Conservation (phyloP, 2,888 invertebrate species). For the Antheraea assamensis region DNA sequence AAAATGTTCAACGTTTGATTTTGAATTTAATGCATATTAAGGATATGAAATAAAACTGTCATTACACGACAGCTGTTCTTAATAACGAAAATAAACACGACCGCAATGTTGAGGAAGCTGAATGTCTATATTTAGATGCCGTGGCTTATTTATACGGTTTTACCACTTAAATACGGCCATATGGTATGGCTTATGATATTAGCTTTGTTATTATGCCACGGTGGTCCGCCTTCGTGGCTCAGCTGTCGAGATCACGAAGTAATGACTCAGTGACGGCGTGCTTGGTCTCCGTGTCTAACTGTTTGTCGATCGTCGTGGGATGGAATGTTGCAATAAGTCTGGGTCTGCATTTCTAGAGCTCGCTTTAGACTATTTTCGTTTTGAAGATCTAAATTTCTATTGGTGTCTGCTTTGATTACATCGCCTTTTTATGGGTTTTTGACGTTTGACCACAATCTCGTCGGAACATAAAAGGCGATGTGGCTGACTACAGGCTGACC, state of each 20-base stretch:
- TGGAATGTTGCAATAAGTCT: not conserved
- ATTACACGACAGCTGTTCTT: conserved; percentile 5
- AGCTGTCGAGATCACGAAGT: not conserved
- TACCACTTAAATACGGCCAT: not conserved
- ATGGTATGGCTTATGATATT: not conserved
- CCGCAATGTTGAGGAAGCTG: conserved; percentile 3
- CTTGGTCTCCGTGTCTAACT: not conserved
- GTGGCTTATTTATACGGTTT: conserved; percentile 4
- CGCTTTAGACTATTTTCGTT: not conserved
- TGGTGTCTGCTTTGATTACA: no score
- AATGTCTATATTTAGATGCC: conserved; percentile 7
- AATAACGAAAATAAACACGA: conserved; percentile 4
- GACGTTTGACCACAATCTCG: no score
- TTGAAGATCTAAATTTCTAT: no score
- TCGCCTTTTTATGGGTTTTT: no score
- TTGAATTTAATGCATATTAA: no score
- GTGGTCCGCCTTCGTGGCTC: not conserved
- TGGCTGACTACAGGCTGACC: no score
- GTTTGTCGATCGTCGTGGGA: not conserved
- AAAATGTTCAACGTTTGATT: no score
- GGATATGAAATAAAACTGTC: not conserved
- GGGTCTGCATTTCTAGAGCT: not conserved
- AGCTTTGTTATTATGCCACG: not conserved
- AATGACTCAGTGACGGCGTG: not conserved
- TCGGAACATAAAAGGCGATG: no score